Conservation (phyloP, 1,140 invertebrate species). For the Dryas iulia region DNA sequence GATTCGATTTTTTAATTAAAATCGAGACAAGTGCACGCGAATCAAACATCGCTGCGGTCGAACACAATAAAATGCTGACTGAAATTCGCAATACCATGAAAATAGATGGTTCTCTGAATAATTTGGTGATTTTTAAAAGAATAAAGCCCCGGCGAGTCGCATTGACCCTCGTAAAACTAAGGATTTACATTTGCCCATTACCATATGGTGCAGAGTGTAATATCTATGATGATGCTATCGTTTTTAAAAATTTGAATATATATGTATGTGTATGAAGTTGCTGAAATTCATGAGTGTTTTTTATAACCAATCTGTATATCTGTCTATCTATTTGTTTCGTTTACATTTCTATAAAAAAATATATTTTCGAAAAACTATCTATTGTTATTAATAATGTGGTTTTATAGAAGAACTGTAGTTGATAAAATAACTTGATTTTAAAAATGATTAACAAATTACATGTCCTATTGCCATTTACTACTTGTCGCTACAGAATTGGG, state of each 20-base stretch:
- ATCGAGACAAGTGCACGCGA: constrained; percentile 13
- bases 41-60: constrained; percentile 19
- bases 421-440: too few relatives aligned
- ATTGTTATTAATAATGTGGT: too few relatives aligned
- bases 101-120: constrained; percentile 18
- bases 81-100: constrained; percentile 18
- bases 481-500: too few relatives aligned
- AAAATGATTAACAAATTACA: too few relatives aligned
- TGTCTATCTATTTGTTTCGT: too few relatives aligned
- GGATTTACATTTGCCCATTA: constrained; percentile 14
- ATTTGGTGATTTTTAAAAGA: constrained; percentile 25
- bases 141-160: constrained; percentile 20
- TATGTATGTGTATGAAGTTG: not conserved
- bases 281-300: too few relatives aligned
- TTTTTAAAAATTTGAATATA: constrained; percentile 7
- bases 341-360: too few relatives aligned
- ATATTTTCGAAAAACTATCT: too few relatives aligned
- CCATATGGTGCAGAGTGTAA: constrained; percentile 11
- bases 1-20: constrained; percentile 25
- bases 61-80: constrained; percentile 17
- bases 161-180: constrained; percentile 29
- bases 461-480: too few relatives aligned
- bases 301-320: too few relatives aligned
- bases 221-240: constrained; percentile 12
- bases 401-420: too few relatives aligned